Evolutionary conservation across 2,797 vertebrate genomes (phyloP), one percentile per base, ranked within the genome.

Genomic region (Podargus strigoides): DNA sequence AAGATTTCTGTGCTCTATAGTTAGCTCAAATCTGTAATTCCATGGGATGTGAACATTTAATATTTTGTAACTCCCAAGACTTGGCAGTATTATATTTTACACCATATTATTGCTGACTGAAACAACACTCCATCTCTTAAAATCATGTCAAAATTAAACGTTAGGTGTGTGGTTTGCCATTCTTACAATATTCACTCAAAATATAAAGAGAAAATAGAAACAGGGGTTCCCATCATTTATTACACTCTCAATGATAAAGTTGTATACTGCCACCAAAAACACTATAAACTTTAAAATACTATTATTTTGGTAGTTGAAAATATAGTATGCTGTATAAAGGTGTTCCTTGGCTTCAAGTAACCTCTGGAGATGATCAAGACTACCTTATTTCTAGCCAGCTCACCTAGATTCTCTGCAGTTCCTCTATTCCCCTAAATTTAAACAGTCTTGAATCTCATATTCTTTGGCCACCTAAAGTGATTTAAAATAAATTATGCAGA

Each of bases 401-500:
- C 72, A 49, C 36, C 67, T 73, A 60, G 34, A 17, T 67, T 4
- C 18, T 62, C 55, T 55, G 39, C 22, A 36, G 24, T 47, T 41
- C 20, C 52, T 56, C 36, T 75, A 47, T 74, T 32, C 12, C 22
- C 46, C 19, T 56, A 80, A 92, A 41, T 3, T 55, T 46, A 49
- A 75, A 50, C 34, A 5, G 14, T 66, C 36, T 42, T 32, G 37
- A 91, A 64, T 30, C 8, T 87, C 62, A 50, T 62, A 30, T 53
- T 66, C 36, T 90, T 66, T 68, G 46, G 27, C 79, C 85, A 27
- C 56, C 85, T 64, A 24, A 64, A 80, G n/a, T 42, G 34, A 83
- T 92, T 91, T 89, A 64, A 87, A 93, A 64, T 64, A 83, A 91
- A 85, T 87, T 89, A 75, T 72, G 66, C 58, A 82, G 90, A 85